Base-by-base conservation (phyloP, 2,888 invertebrate species). In the Junonia oenone region DNA sequence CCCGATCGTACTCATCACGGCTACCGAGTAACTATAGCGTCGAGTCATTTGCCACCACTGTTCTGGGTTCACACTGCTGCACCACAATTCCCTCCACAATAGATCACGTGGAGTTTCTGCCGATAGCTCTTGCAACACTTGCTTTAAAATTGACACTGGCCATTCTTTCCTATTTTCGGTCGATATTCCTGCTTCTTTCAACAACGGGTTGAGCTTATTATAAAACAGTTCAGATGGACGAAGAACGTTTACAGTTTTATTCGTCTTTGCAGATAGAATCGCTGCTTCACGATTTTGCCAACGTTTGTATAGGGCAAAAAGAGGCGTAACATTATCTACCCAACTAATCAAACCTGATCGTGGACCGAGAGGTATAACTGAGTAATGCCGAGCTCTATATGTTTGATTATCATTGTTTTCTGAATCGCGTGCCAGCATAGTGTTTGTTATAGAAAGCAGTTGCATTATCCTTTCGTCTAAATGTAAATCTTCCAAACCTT, bases 391-490 rank as follows among this genome's bases (percentile, higher is more conserved):
- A 0, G 99, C 98, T 63, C 95, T 92, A 73, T 95, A 95, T 6
- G 92, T 92, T 56, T 91, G 91, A 57, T 91, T 90, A 33, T 91
- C 91, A 37, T 92, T 91, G 49, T 92, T 93, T 71, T 93, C 92
- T 0, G 92, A 91, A 63, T 93, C 93, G 51, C 94, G 93, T 0
- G 94, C 95, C 93, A 98, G 94, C 96, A 99, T 98, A 0, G 97
- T 97, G 75, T 99, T 99, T 14, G 98, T 96, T 65, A 98, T 98
- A 14, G 94, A 95, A 37, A 99, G 86, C 75, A 99, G 95, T 76
- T 99, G 99, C 99, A 99, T 99, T 67, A 99, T 98, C 64, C 99
- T 93, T 81, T 99, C 99, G 74, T 99, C 99, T 65, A 99, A 91
- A 87, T 99, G 99, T 31, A 99, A 90, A 90, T 99, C 99, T 91